These are phyloP conservation scores for Limnephilus marmoratus DNA, from an alignment of 2,888 invertebrate species.

Conservation along the genomic window DNA sequence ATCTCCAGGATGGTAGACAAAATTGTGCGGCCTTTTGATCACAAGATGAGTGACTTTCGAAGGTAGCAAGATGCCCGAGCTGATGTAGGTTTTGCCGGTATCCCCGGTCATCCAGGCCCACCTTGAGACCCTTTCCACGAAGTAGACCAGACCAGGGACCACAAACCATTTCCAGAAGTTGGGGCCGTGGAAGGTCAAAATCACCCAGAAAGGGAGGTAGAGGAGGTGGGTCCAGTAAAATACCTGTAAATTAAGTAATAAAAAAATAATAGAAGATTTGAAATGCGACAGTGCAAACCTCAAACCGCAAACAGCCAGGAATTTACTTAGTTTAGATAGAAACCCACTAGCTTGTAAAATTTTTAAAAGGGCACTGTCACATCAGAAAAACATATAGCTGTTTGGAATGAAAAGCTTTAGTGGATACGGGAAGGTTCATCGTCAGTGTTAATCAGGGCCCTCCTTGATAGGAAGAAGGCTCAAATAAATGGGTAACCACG, in stretches of 20 bases:
- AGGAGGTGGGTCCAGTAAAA: slow-evolving; percentile 97
- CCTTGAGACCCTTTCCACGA: slow-evolving; percentile 85
- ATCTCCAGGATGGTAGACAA: slow-evolving; percentile 94
- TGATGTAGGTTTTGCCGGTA: slow-evolving; percentile 91
- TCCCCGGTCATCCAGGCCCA: slow-evolving; percentile 71
- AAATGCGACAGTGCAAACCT: too few relatives aligned
- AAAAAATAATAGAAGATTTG: neutral
- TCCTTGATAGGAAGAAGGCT: too few relatives aligned
- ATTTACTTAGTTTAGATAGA: too few relatives aligned
- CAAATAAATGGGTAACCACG: too few relatives aligned
- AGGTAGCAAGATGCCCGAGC: slow-evolving; percentile 90
- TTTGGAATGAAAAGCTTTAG: too few relatives aligned
- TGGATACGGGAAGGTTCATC: too few relatives aligned
- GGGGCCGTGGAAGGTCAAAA: slow-evolving; percentile 91
- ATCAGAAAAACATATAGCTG: too few relatives aligned
- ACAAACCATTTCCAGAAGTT: slow-evolving; percentile 98
- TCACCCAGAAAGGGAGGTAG: slow-evolving; percentile 91
- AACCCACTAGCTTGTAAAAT: too few relatives aligned
- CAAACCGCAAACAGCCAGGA: too few relatives aligned
- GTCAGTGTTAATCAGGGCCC: too few relatives aligned
- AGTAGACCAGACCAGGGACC: slow-evolving; percentile 86
- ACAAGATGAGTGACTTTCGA: slow-evolving; percentile 95
- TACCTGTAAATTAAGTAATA: slow-evolving; percentile 76
- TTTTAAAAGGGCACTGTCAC: too few relatives aligned
- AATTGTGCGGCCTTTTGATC: slow-evolving; percentile 90